Evolutionary conservation across 92 coral and sea anemone genomes (phyloP), one percentile per base, ranked within the genome.

Genomic region (Siderastrea radians): DNA sequence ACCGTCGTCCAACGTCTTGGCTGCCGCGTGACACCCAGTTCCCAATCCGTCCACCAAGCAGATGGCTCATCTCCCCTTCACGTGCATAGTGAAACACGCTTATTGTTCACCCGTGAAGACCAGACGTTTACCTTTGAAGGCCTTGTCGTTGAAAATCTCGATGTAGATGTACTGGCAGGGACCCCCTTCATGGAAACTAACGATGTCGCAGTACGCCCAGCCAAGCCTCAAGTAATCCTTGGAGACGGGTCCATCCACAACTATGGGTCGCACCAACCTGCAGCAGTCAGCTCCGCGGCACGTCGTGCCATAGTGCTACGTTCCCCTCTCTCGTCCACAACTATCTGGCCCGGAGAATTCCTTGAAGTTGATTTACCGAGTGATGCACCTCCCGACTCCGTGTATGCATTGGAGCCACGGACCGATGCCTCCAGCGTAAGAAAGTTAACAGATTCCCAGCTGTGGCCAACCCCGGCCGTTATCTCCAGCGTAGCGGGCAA

Each of bases 331-430:
- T 19, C 83, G 12, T 48, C 88, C 51, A 88, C 82, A 26, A 80
- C 87, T 48, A 46, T 91, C 78, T 93, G 92, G 92, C 92, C 92
- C 3, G 96, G 94, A 45, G 94, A 93, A 47, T 91, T 72, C 77
- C 0, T 88, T 9, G 94, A 94, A 60, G 84, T 91, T 3, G 87
- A 77, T 14, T 84, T 91, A 69, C 96, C 91, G 7, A 46, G 62
- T 14, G 97, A 86, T 48, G 77, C 88, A 9, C 89, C 91, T 4
- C 62, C 90, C 10, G 92, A 89, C 83, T 72, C 89, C 13, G 87
- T 80, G 58, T 80, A 91, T 48, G 89, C 86, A 16, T 65, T 86
- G 7, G 94, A 90, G 49, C 96, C 93, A 1, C 92, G 95, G 59
- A 78, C 81, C 2, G 92, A 92, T 49, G 80, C 96, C 52, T 93